These are phyloP conservation scores for Equus quagga DNA, from an alignment of 2,113 vertebrate species.

Conservation along the genomic window DNA sequence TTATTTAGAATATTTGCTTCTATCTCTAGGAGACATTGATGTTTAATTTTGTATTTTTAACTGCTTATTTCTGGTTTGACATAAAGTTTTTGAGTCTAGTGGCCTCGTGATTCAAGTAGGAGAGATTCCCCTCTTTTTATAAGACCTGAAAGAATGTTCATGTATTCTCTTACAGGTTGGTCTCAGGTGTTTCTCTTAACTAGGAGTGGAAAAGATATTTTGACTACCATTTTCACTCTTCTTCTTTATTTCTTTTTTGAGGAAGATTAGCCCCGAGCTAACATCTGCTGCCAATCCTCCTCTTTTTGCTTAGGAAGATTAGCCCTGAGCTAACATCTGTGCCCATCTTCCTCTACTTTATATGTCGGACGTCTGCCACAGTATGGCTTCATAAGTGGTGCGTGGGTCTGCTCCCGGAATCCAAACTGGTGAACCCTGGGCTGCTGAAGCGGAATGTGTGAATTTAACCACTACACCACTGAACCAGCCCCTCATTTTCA, in stretches of 20 bases:
- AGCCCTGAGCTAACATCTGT: too few relatives aligned
- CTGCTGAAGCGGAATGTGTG: too few relatives aligned
- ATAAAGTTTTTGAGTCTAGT: neutral
- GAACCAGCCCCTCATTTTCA: neutral
- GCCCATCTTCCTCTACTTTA: too few relatives aligned
- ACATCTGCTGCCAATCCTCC: too few relatives aligned
- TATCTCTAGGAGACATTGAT: neutral
- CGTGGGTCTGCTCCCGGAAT: too few relatives aligned
- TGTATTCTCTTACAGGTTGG: neutral
- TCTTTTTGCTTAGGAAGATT: too few relatives aligned
- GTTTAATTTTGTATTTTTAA: constrained; percentile 13
- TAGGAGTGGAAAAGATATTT: neutral
- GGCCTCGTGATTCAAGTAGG: neutral
- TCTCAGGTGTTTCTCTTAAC: neutral
- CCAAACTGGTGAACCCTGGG: too few relatives aligned
- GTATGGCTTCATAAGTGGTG: too few relatives aligned
- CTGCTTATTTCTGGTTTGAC: neutral
- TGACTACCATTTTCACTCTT: neutral
- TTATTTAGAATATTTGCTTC: neutral
- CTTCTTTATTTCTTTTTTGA: neutral
- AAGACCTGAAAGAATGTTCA: neutral
- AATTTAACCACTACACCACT: too few relatives aligned
- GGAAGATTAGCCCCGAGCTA: too few relatives aligned
- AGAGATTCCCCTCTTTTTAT: neutral
- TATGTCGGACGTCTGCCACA: too few relatives aligned